Percentiles rank a stretch among this genome's conserved stretches.
These are phyloP conservation scores for Macrosteles quadrilineatus DNA, from an alignment of 1,140 invertebrate species.

Conservation along the genomic window DNA sequence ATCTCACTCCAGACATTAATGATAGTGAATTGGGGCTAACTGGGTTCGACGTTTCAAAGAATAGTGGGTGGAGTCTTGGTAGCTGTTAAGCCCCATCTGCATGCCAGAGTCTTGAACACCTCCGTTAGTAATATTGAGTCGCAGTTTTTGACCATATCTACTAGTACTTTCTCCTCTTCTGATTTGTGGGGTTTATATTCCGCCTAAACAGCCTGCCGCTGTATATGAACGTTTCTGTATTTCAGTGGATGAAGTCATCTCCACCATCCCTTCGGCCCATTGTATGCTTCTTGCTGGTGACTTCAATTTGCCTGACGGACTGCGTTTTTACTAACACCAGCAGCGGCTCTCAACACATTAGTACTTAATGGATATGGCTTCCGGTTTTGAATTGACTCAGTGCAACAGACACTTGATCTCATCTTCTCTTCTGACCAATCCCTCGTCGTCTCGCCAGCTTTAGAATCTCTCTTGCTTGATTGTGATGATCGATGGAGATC, in stretches of 20 bases:
- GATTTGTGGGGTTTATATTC: not conserved
- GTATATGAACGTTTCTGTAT: not conserved
- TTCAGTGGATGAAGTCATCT: conserved; percentile 11
- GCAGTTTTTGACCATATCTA: not conserved
- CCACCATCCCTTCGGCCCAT: not conserved
- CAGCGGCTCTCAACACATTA: conserved; percentile 6
- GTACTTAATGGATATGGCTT: conserved; percentile 1
- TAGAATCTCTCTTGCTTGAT: not conserved
- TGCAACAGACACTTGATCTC: conserved; percentile 1
- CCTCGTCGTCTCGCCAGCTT: not conserved
- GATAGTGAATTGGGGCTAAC: conserved; percentile 1
- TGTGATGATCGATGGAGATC: too few species aligned
- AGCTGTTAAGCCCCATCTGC: not conserved
- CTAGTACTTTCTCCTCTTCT: not conserved
- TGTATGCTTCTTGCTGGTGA: not conserved
- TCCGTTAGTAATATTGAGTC: not conserved
- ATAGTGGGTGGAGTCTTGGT: not conserved
- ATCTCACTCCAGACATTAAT: not conserved
- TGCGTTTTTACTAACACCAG: not conserved
- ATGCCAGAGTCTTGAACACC: not conserved
- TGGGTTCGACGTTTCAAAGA: not conserved
- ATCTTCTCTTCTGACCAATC: not conserved
- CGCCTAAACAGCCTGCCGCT: not conserved
- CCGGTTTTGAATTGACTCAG: not conserved
- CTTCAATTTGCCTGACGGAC: not conserved